These are phyloP conservation scores for Platorchestia sp. DNA, from an alignment of 1,140 invertebrate species.

Conservation along the genomic window DNA sequence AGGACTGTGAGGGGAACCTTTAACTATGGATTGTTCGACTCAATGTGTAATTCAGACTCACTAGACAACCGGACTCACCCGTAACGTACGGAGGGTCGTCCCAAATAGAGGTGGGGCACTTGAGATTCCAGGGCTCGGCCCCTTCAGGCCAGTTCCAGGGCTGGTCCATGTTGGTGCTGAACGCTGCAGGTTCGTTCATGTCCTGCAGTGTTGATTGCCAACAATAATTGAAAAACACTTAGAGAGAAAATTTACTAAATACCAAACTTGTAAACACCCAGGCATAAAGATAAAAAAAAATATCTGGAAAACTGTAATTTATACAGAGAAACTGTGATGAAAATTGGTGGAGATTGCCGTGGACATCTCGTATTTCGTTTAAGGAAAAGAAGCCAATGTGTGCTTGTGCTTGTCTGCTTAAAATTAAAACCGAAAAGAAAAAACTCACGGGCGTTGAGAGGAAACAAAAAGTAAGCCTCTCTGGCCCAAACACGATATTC, in stretches of 20 bases:
- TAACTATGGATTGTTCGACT: too few species aligned
- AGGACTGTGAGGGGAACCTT: too few species aligned
- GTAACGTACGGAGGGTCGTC: conserved; percentile 48
- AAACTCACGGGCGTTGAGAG: background rate
- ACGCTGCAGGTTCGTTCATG: conserved; percentile 54
- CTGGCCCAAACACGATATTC: background rate
- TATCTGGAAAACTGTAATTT: background rate
- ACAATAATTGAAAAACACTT: background rate
- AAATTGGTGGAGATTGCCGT: background rate
- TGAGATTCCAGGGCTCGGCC: conserved; percentile 29
- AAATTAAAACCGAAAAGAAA: background rate
- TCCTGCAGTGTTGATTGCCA: background rate
- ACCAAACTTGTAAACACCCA: background rate
- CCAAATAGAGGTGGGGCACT: conserved; percentile 13
- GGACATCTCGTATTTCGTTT: background rate
- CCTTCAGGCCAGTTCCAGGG: conserved; percentile 56
- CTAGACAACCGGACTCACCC: background rate
- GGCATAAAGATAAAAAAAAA: background rate
- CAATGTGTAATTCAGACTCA: too few species aligned
- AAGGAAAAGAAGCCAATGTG: background rate
- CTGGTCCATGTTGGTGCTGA: conserved; percentile 48
- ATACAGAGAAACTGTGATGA: background rate
- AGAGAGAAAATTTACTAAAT: background rate
- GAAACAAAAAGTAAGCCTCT: background rate
- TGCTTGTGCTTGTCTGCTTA: background rate